Evolutionary conservation across 2,113 vertebrate genomes (phyloP).

Genomic region (Paracanthobrama guichenoti): DNA sequence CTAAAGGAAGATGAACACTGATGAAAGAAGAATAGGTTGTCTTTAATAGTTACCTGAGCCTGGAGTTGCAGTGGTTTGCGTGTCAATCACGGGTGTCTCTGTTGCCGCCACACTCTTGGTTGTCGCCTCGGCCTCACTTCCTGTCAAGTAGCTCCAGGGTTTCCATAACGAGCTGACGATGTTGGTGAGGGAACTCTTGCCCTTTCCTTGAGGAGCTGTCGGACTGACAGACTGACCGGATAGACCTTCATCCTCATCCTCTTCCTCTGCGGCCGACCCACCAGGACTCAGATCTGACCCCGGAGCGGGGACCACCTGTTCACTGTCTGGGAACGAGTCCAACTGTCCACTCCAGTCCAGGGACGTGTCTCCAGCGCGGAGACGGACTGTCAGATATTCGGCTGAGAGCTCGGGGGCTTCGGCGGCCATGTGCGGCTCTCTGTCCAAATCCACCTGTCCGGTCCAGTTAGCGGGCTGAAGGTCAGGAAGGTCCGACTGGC

Average conservation of each 20-base stretch:
- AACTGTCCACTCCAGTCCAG: conserved; percentile 68
- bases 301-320: conserved; percentile 61
- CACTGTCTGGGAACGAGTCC: conserved; percentile 61
- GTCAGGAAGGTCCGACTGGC: conserved; percentile 33
- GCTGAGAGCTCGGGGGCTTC: conserved; percentile 64
- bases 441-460: conserved; percentile 68
- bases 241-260: conserved; percentile 33
- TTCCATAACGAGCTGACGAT: conserved; percentile 73
- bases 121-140: conserved; percentile 27
- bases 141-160: conserved; percentile 73
- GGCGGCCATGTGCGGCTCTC: conserved; percentile 56
- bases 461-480: conserved; percentile 69
- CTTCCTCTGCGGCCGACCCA: conserved; percentile 43
- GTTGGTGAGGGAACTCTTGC: conserved; percentile 59
- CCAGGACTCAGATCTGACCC: conserved; percentile 39
- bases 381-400: conserved; percentile 64
- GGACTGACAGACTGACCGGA: background rate
- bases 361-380: conserved; percentile 62
- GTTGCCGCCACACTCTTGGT: background rate
- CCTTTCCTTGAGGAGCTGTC: background rate
- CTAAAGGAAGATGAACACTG: too few relatives aligned
- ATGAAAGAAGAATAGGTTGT: too few relatives aligned
- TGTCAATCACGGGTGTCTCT: background rate
- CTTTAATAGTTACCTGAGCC: conserved; percentile 29
- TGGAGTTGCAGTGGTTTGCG: background rate